Evolutionary conservation across 2,113 vertebrate genomes (phyloP), one percentile per base, ranked within the genome.

Genomic region (Cynoglossus semilaevis): DNA sequence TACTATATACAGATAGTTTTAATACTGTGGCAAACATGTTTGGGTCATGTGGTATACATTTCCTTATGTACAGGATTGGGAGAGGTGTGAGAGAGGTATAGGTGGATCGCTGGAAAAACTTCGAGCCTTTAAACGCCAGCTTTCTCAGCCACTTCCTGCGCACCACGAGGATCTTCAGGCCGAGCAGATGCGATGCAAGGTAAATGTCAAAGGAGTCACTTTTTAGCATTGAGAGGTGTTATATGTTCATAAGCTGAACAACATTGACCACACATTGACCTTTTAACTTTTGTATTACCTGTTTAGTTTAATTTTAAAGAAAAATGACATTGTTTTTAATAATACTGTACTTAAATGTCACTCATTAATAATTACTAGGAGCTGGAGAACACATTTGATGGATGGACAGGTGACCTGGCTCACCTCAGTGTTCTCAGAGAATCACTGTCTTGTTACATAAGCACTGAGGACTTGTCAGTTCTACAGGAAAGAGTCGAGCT

Each of bases 171-270:
- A 96, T 22, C 86, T 99, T 22, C 94, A 96, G 1, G 62, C 90
- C 1, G 96, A 99, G 70, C 94, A 95, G 72, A 92, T 94, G 70
- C 91, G 90, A 37, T 97, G 94, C 92, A 97, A 94, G 92, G 96
- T 98, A 53, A 17, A 16, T 7, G 7, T 7, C 0, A 41, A 1
- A 0, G 6, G 6, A 7, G 1, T 5, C 9, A 2, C 2, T 48
- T 17, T 38, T 52, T 1, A 46, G 13, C 22, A 4, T 29, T 29
- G 6, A 29, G 22, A 6, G 3, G 22, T 29, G 3, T 29, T 29
- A 4, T 29, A 6, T 29, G 22, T n/a, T n/a, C 22, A 29, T 29
- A 29, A 29, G 22, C 22, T 29, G 22, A n/a, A n/a, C n/a, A n/a
- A n/a, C n/a, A n/a, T n/a, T n/a, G n/a, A n/a, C n/a, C n/a, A n/a